Base-by-base conservation (phyloP, 2,888 invertebrate genomes). In the Dyspetes luteomarginatus region DNA sequence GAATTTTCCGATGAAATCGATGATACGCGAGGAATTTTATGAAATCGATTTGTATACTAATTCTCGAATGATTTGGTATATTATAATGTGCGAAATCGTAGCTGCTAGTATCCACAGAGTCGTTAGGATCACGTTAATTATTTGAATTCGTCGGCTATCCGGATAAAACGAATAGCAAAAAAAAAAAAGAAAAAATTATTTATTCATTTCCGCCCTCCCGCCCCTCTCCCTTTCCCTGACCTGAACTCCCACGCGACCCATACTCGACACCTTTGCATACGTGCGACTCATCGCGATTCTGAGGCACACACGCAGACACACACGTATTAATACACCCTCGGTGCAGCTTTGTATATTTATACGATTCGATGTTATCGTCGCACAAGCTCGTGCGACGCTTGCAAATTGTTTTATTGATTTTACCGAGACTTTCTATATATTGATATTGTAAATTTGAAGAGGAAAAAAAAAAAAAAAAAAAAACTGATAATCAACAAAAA, bases 311-410 rank as follows among this genome's bases (percentile, higher is more conserved):
- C n/a, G n/a, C n/a, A n/a, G n/a, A n/a, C n/a, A n/a, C n/a, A n/a
- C n/a, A n/a, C n/a, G n/a, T n/a, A n/a, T n/a, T n/a, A n/a, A 43
- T 64, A 15, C 74, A 69, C 41, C 80, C 76, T 81, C 67, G 81
- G 82, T 82, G 48, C 48, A 12, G 7, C 84, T 88, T 89, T 91
- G 88, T 90, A 91, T 86, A 90, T 90, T 90, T 89, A 86, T 88
- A 88, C 85, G 80, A 84, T 84, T 85, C 83, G 84, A 86, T 86
- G 86, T 87, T 88, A 87, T 80, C 56, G 76, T 67, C 76, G 60
- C 30, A 52, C 55, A 28, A 71, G 56, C n/a, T n/a, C n/a, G n/a
- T n/a, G 22, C 58, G 17, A 30, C 24, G 36, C 60, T 12, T 7
- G 24, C 28, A 56, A 69, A 67, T 83, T 83, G 52, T 65, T 69